phyloP scores from a whole-genome alignment of 2,888 invertebrate genomes.

The Dolichomitus sp. region DNA sequence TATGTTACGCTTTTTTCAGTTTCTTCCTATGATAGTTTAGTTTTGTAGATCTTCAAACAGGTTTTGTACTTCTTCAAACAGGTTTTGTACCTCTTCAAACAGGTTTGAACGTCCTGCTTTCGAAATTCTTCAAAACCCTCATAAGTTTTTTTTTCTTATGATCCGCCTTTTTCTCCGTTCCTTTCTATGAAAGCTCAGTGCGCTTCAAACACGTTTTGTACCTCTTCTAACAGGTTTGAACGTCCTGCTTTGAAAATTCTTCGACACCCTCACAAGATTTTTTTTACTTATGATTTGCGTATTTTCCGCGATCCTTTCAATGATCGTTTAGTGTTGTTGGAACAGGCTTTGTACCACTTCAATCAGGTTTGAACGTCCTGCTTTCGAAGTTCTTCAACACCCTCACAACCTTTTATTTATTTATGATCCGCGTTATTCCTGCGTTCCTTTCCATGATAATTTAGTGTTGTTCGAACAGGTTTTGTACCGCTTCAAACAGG shows the following conservation, averaged over 20 bases:
- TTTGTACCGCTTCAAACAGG: constrained; percentile 68
- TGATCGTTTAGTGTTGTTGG: constrained; percentile 65
- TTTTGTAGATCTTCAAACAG: too few relatives aligned
- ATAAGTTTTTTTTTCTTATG: too few relatives aligned
- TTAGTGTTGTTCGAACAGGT: background rate
- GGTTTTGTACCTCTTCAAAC: background rate
- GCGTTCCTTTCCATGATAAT: background rate
- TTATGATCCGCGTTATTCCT: background rate
- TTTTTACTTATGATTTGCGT: too few relatives aligned
- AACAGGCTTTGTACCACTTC: constrained; percentile 64
- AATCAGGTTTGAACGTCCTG: constrained; percentile 78
- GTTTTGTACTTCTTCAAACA: background rate
- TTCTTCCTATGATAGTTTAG: too few relatives aligned
- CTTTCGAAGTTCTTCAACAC: constrained; percentile 16
- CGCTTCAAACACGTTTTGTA: background rate
- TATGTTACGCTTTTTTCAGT: too few relatives aligned
- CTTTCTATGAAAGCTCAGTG: constrained; percentile 69
- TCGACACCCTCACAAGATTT: too few relatives aligned
- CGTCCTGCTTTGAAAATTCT: constrained; percentile 72
- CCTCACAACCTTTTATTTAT: background rate
- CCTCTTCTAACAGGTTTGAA: constrained; percentile 46
- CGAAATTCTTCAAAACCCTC: too few relatives aligned
- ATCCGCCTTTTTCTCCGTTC: constrained; percentile 8
- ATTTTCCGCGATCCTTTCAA: constrained; percentile 39
- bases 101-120: too few relatives aligned